phyloP scores from a whole-genome alignment of 1,140 invertebrate genomes.

The Manduca sexta region DNA sequence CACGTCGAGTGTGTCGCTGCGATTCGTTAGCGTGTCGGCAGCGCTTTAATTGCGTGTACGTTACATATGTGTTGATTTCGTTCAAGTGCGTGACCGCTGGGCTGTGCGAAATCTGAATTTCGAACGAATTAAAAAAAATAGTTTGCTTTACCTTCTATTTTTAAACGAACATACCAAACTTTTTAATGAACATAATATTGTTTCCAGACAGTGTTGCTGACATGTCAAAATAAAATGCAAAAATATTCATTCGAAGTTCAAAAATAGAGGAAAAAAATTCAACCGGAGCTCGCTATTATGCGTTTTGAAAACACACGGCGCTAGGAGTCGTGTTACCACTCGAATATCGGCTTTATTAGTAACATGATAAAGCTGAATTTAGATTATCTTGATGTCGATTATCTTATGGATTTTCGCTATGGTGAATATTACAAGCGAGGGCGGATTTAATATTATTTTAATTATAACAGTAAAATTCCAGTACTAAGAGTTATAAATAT shows the following conservation, averaged over 20 bases:
- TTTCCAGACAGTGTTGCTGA: background rate
- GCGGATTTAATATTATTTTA: background rate
- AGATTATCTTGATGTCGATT: slow-evolving; percentile 23
- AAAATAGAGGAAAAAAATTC: slow-evolving; percentile 17
- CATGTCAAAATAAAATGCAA: slow-evolving; percentile 22
- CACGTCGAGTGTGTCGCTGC: slow-evolving; percentile 17
- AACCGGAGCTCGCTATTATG: slow-evolving; percentile 14
- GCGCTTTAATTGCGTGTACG: slow-evolving; percentile 27
- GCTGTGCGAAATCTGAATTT: background rate
- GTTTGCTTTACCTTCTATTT: background rate
- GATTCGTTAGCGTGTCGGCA: slow-evolving; percentile 24
- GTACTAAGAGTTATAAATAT: too few species aligned
- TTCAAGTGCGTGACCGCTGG: background rate
- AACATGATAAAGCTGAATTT: slow-evolving; percentile 33
- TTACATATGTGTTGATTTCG: slow-evolving; percentile 4
- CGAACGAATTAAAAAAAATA: background rate
- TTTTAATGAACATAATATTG: background rate
- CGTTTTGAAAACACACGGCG: slow-evolving; percentile 20
- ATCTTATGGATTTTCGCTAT: slow-evolving; percentile 29
- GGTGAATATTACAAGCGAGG: slow-evolving; percentile 21
- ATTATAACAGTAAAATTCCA: too few species aligned
- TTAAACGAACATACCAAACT: background rate
- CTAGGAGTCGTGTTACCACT: slow-evolving; percentile 5
- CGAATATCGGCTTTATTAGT: slow-evolving; percentile 28
- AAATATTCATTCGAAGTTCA: slow-evolving; percentile 22